Base-by-base conservation (phyloP, 2,888 invertebrate genomes). In the Pyrrhia umbra region DNA sequence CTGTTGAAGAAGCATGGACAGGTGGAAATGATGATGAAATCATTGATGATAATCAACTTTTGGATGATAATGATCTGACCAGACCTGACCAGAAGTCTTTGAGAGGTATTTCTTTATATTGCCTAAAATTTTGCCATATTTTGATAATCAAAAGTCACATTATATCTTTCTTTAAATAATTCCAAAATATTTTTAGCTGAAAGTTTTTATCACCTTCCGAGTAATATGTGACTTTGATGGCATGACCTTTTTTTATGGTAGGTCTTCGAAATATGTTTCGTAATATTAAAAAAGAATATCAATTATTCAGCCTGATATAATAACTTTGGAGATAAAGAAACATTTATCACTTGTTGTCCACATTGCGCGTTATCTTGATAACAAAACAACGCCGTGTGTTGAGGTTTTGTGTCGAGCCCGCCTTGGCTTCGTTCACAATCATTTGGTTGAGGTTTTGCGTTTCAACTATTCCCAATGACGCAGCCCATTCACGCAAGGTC, bases 1-100 rank as follows among this genome's bases (percentile, higher is more conserved):
- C 96, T 69, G 96, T 97, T 9, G 96, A 96, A 71, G 90, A 89
- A 21, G 95, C 93, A 0, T 95, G 95, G 95, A 83, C 85, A 0
- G 90, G 86, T 2, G 85, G 92, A 52, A 96, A 96, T 65, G 97
- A 98, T 82, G 97, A 97, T 81, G 97, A 97, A 66, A 94, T 96
- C 25, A 98, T 99, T 75, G 97, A 99, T 91, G 97, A 98, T 67
- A 97, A 98, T 90, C 96, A 97, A 77, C 95, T 99, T 25, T 92
- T 99, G 16, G 98, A 98, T 90, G 98, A 98, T 82, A 97, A 97
- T 65, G 99, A 99, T 90, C 95, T 98, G 70, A 96, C 96, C 81
- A 98, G 97, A 91, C 99, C 99, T 2, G 97, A 98, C 84, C 96
- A 97, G 25, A 94, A 96, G 16, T 96, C 97, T 10, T 95, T 99